Conservation (phyloP, 2,888 invertebrate species). For the Craniophora ligustri region DNA sequence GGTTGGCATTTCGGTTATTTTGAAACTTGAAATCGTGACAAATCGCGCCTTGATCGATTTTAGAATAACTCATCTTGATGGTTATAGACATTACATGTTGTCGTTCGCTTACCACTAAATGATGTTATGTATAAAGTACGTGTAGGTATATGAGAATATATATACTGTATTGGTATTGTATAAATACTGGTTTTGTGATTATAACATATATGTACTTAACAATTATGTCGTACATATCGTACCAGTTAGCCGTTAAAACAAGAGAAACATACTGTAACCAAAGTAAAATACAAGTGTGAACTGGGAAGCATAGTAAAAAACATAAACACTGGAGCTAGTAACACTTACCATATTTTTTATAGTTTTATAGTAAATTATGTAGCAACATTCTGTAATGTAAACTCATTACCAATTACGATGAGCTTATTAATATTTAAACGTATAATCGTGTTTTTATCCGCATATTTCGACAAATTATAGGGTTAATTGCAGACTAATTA, state of each 20-base stretch:
- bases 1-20: conserved; percentile 67
- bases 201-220: too few relatives aligned
- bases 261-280: too few relatives aligned
- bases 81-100: conserved; percentile 28
- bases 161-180: conserved; percentile 9
- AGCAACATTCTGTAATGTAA: conserved; percentile 25
- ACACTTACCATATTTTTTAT: background rate
- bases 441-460: conserved; percentile 46
- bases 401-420: conserved; percentile 32
- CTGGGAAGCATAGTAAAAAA: conserved; percentile 1
- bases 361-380: conserved; percentile 2
- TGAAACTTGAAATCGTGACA: conserved; percentile 60
- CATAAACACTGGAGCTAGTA: background rate
- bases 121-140: conserved; percentile 22
- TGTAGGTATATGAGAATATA: conserved; percentile 14
- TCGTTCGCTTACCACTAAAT: conserved; percentile 14
- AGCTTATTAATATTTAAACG: conserved; percentile 44
- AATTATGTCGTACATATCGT: background rate
- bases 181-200: conserved; percentile 8
- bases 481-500: too few relatives aligned
- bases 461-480: conserved; percentile 40
- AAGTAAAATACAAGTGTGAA: too few relatives aligned
- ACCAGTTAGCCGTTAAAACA: too few relatives aligned
- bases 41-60: conserved; percentile 50
- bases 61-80: conserved; percentile 19